A percentile compares a stretch with the other conserved stretches of the same genome.
phyloP scores from a whole-genome alignment of 2,797 vertebrate genomes.

The Takifugu ocellatus region DNA sequence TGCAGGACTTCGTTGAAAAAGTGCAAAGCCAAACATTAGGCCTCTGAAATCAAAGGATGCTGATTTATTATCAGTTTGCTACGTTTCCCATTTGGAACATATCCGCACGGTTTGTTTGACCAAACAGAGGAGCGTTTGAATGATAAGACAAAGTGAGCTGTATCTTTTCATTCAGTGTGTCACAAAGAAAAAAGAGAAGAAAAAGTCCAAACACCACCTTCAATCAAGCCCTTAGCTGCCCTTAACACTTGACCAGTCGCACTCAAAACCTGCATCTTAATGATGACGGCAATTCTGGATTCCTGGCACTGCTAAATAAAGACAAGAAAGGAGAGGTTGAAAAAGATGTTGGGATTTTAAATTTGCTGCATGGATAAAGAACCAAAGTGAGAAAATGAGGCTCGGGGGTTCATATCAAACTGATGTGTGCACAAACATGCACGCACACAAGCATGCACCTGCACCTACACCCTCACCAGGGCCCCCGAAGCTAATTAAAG shows the following conservation, averaged over 20 bases:
- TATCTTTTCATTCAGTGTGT: slow-evolving; percentile 35
- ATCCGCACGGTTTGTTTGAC: slow-evolving; percentile 1
- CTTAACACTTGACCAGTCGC: slow-evolving; percentile 18
- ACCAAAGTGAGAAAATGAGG: slow-evolving; percentile 30
- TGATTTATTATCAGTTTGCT: slow-evolving; percentile 12
- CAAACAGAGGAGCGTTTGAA: slow-evolving; percentile 29
- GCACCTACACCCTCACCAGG: slow-evolving; percentile 51
- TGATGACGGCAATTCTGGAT: slow-evolving; percentile 48
- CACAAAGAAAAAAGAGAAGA: not conserved
- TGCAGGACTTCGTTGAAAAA: not conserved
- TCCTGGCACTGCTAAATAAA: slow-evolving; percentile 46
- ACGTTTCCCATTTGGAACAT: not conserved
- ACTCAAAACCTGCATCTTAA: slow-evolving; percentile 29
- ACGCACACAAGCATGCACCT: slow-evolving; percentile 26
- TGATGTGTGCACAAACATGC: slow-evolving; percentile 25
- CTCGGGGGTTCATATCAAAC: slow-evolving; percentile 28
- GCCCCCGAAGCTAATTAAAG: slow-evolving; percentile 78
- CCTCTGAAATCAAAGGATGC: slow-evolving; percentile 19
- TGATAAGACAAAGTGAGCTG: slow-evolving; percentile 25
- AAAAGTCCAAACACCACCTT: slow-evolving; percentile 36
- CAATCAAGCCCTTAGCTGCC: slow-evolving; percentile 28
- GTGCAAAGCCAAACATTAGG: slow-evolving; percentile 14
- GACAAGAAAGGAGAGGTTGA: slow-evolving; percentile 50
- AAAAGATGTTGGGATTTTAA: slow-evolving; percentile 45
- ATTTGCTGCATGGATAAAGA: slow-evolving; percentile 40